Percentiles rank a stretch among this genome's conserved stretches.
Conservation (phyloP, 2,888 invertebrate species). For the Aricia artaxerxes region DNA sequence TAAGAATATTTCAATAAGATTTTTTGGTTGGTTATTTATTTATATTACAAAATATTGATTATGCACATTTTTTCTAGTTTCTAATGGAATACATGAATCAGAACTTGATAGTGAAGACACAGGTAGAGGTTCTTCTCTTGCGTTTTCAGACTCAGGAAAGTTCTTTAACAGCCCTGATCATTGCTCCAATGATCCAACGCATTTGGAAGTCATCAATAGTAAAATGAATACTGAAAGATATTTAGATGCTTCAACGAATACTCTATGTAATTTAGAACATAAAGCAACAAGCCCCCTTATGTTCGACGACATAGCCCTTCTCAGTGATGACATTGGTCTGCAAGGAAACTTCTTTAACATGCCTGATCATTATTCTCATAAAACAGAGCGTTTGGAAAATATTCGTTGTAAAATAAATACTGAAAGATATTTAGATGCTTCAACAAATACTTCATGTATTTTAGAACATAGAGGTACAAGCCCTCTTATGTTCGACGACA, state of each 20-base stretch:
- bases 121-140: constrained; percentile 67
- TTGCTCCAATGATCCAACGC: constrained; percentile 48
- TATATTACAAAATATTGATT: neutral
- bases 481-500: constrained; percentile 42
- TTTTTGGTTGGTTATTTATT: neutral
- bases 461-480: constrained; percentile 41
- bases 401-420: constrained; percentile 37
- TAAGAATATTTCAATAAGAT: neutral
- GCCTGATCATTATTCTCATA: constrained; percentile 43
- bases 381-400: constrained; percentile 41
- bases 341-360: neutral
- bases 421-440: constrained; percentile 38
- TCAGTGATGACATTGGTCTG: constrained; percentile 29
- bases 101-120: constrained; percentile 61
- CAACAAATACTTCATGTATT: constrained; percentile 43
- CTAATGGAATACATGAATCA: constrained; percentile 22
- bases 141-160: constrained; percentile 63
- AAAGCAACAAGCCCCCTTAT: constrained; percentile 43
- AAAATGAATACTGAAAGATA: constrained; percentile 36
- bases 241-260: constrained; percentile 42
- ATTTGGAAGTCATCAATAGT: constrained; percentile 36
- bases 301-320: constrained; percentile 38
- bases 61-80: constrained; percentile 30
- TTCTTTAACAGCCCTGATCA: constrained; percentile 62
- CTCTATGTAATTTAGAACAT: constrained; percentile 38